Conservation (phyloP, 2,797 vertebrate genomes). For the Crypturellus tataupa region DNA sequence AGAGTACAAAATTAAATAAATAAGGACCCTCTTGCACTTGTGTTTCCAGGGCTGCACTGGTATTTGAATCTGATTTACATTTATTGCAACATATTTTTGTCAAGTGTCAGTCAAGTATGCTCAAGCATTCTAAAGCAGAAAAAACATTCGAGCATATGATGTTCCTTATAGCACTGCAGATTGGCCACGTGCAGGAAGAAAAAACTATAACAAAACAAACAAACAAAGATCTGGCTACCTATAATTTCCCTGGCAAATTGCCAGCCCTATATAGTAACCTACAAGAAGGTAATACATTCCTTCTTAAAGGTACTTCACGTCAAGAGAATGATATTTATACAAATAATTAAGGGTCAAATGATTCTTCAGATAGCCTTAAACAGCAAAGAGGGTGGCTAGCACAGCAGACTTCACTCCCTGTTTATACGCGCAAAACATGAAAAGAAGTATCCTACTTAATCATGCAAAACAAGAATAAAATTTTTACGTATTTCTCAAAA, state of each 20-base stretch:
- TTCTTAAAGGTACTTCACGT: background rate
- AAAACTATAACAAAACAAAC: accelerated
- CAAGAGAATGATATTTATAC: background rate
- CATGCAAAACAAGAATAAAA: background rate
- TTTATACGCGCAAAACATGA: background rate
- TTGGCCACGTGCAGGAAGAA: background rate
- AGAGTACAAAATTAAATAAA: background rate
- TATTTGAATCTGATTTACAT: background rate
- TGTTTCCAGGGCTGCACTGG: background rate
- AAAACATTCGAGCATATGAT: background rate
- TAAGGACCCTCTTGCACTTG: background rate
- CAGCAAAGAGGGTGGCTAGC: background rate
- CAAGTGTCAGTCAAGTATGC: background rate
- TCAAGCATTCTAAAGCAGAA: background rate
- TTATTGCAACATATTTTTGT: background rate
- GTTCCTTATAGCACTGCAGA: constrained; percentile 12
- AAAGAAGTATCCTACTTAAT: background rate
- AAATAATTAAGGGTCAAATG: background rate
- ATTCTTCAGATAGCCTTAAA: background rate
- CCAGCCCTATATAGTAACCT: background rate
- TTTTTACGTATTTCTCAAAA: background rate
- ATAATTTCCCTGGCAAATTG: background rate
- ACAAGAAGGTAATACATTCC: background rate
- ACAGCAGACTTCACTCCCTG: background rate
- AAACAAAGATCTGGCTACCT: background rate